Base-by-base conservation (phyloP, 2,797 vertebrate genomes). In the Hafferia zeledoni region DNA sequence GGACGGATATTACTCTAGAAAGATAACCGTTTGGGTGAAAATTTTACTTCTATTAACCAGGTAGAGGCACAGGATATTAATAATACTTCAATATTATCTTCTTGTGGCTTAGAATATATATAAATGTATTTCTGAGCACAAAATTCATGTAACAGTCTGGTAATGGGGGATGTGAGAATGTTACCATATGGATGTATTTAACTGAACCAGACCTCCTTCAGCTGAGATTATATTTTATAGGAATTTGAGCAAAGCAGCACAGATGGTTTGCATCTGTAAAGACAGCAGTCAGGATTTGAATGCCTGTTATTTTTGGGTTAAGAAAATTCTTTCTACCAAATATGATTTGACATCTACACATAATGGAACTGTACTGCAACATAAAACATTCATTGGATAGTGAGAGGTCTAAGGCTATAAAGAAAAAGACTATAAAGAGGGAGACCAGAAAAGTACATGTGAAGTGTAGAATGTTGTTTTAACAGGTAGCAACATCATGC, bases 221-320 rank as follows among this genome's bases (percentile, higher is more conserved):
- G 57, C 87, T 89, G 44, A 68, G 71, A 84, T 87, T 69, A 52
- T 76, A 72, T 83, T 89, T 88, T 84, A 87, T 16, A 93, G 68
- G 55, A 92, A 74, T 82, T 82, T 75, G n/a, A 94, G 84, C 33
- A 83, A 69, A 80, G 69, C 37, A 18, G 70, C 46, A 77, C 83
- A 96, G 68, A 97, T 84, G 92, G 85, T 96, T 95, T 87, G 37
- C 67, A 81, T 95, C 87, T 96, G 91, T 83, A 82, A 88, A 85
- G 96, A 84, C 86, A 95, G 83, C 68, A 83, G 75, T 68, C 50
- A n/a, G 49, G 13, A 71, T 91, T 13, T 71, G 68, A 96, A 96
- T 65, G 91, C 61, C 60, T 94, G 55, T 90, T 96, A 53, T 79
- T 96, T 65, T 77, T 60, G 52, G 37, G 56, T 76, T 86, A 57